These are phyloP conservation scores for Tylochromis polylepis DNA, from an alignment of 2,113 vertebrate genomes.

Conservation along the genomic window DNA sequence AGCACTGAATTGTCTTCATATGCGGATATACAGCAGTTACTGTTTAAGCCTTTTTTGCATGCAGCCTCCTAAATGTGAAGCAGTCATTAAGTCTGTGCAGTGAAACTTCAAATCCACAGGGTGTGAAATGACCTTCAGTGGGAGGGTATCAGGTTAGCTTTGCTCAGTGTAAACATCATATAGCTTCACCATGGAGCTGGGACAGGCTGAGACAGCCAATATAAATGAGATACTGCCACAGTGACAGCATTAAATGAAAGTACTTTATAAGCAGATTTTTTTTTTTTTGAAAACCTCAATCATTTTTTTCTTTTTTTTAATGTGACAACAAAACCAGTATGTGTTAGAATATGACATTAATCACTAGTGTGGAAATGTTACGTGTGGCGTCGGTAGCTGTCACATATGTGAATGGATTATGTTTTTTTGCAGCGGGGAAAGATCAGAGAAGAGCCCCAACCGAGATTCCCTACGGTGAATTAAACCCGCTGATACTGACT, in stretches of 20 bases:
- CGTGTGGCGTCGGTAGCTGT: neutral
- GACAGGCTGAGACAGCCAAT: neutral
- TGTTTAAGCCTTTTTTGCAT: neutral
- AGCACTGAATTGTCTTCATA: neutral
- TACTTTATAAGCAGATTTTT: neutral
- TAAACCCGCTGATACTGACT: conserved; percentile 18
- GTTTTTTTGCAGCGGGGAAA: neutral
- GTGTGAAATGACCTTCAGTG: neutral
- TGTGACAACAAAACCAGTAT: neutral
- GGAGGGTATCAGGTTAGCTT: neutral
- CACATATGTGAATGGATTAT: conserved; percentile 23
- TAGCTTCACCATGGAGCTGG: neutral
- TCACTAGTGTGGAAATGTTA: neutral
- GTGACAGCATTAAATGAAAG: neutral
- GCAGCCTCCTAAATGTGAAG: neutral
- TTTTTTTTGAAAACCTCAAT: neutral
- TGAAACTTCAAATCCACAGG: neutral
- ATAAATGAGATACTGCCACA: neutral
- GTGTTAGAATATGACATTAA: conserved; percentile 4
- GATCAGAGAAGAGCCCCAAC: conserved; percentile 20
- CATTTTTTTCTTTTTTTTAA: neutral
- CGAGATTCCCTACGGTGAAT: neutral
- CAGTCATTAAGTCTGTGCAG: neutral
- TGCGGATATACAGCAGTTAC: neutral
- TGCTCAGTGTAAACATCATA: neutral